A percentile compares a stretch with the other conserved stretches of the same genome.
These are phyloP conservation scores for Aproaerema taeniolella DNA, from an alignment of 2,888 invertebrate species.

Conservation along the genomic window DNA sequence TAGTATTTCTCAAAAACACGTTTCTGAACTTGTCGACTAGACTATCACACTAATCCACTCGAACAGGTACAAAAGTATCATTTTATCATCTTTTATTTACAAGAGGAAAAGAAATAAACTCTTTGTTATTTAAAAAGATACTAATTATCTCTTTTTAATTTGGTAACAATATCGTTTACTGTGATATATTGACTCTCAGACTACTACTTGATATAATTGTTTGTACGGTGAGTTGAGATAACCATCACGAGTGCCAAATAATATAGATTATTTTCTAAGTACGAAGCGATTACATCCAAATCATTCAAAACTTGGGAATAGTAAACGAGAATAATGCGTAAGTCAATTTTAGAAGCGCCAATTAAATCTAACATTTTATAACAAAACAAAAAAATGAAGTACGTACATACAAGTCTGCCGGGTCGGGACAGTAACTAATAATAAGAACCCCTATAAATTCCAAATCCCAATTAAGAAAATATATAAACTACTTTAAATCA, in stretches of 20 bases:
- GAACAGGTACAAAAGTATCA: conserved; percentile 70
- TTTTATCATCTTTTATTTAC: conserved; percentile 51
- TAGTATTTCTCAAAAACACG: too few species aligned
- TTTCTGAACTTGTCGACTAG: too few species aligned
- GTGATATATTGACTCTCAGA: conserved; percentile 29
- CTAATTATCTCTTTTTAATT: conserved; percentile 28
- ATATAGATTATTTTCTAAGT: conserved; percentile 38
- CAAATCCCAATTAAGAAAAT: conserved; percentile 25
- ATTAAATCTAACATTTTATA: conserved; percentile 32
- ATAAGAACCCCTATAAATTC: conserved; percentile 24
- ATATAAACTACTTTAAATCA: conserved; percentile 22
- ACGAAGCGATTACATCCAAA: conserved; percentile 55
- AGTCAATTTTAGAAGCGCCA: conserved; percentile 37
- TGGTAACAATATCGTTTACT: conserved; percentile 32
- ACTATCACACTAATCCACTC: conserved; percentile 48
- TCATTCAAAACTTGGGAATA: conserved; percentile 29
- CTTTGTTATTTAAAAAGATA: conserved; percentile 30
- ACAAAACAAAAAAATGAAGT: conserved; percentile 41
- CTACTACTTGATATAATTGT: conserved; percentile 18
- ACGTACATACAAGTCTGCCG: conserved; percentile 26
- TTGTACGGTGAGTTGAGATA: conserved; percentile 29
- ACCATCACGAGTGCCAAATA: conserved; percentile 16
- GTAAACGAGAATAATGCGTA: conserved; percentile 30
- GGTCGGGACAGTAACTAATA: conserved; percentile 25
- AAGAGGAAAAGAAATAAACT: conserved; percentile 41